These are phyloP conservation scores for Cavia porcellus DNA, from an alignment of 2,113 vertebrate species.

Conservation along the genomic window DNA sequence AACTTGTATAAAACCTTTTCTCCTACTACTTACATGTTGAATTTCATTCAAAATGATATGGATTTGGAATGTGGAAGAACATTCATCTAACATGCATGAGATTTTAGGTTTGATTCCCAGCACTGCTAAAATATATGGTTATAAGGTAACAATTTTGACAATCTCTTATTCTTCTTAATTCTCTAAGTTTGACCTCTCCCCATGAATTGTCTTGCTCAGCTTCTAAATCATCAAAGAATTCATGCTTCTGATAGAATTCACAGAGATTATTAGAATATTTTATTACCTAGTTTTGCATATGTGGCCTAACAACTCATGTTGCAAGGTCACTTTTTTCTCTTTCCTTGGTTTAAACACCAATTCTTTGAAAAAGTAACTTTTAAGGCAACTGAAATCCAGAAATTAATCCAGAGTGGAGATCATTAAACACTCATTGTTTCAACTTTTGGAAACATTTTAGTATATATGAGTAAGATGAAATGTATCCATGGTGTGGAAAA, in stretches of 20 bases:
- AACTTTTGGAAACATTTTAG: neutral
- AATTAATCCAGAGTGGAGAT: slow-evolving; percentile 8
- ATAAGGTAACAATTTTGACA: neutral
- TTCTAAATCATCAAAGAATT: neutral
- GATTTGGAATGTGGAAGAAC: neutral
- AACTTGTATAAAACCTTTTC: neutral
- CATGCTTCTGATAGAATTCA: neutral
- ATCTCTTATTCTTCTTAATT: neutral
- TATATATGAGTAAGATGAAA: neutral
- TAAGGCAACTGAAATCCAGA: slow-evolving; percentile 21
- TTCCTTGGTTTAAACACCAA: neutral
- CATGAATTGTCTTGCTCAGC: neutral
- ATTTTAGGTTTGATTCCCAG: neutral
- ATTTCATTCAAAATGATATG: neutral
- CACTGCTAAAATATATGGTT: neutral
- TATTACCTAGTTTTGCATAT: neutral
- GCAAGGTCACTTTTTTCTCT: neutral
- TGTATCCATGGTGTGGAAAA: neutral
- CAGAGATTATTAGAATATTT: slow-evolving; percentile 13
- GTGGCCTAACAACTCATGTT: neutral
- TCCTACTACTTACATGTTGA: neutral
- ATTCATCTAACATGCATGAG: neutral
- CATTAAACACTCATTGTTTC: neutral
- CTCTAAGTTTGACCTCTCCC: neutral
- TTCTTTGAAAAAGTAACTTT: slow-evolving; percentile 29